Conservation (phyloP, 1,140 invertebrate genomes). For the Scaptomyza montana region DNA sequence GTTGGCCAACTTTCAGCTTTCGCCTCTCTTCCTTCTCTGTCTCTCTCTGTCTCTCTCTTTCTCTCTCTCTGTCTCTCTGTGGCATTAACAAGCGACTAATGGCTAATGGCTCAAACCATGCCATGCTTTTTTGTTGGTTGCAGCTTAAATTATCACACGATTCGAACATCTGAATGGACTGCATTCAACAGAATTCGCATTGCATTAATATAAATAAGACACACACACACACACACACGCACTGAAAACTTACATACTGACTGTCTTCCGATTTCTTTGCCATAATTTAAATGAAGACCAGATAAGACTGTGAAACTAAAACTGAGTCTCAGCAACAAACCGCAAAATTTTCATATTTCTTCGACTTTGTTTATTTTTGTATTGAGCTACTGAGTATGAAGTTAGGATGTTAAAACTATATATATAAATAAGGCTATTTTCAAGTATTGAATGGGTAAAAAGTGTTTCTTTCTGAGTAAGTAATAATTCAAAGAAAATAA, state of each 20-base stretch:
- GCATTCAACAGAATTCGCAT: neutral
- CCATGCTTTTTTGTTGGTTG: slow-evolving; percentile 35
- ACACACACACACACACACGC: no score
- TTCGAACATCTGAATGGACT: slow-evolving; percentile 1
- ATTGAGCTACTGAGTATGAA: no score
- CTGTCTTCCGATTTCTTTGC: slow-evolving; percentile 52
- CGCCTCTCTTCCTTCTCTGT: slow-evolving; percentile 8
- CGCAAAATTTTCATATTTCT: no score
- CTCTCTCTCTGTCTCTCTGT: neutral
- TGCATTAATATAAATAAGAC: slow-evolving; percentile 43
- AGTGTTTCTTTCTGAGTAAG: no score
- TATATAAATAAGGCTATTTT: no score
- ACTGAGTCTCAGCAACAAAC: neutral
- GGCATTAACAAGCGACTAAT: slow-evolving; percentile 68
- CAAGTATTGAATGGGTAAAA: no score
- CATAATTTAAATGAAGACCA: slow-evolving; percentile 69
- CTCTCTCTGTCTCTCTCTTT: neutral
- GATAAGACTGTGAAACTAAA: slow-evolving; percentile 43
- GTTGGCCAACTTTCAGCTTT: slow-evolving; percentile 15
- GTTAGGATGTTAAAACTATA: no score
- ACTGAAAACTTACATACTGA: neutral
- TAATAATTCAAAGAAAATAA: no score
- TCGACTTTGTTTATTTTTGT: no score
- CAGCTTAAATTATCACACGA: slow-evolving; percentile 27
- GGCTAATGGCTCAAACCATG: slow-evolving; percentile 73